Percentiles rank a stretch among this genome's conserved stretches.
Evolutionary conservation across 2,113 vertebrate genomes (phyloP).

Genomic region (Coreoperca whiteheadi): DNA sequence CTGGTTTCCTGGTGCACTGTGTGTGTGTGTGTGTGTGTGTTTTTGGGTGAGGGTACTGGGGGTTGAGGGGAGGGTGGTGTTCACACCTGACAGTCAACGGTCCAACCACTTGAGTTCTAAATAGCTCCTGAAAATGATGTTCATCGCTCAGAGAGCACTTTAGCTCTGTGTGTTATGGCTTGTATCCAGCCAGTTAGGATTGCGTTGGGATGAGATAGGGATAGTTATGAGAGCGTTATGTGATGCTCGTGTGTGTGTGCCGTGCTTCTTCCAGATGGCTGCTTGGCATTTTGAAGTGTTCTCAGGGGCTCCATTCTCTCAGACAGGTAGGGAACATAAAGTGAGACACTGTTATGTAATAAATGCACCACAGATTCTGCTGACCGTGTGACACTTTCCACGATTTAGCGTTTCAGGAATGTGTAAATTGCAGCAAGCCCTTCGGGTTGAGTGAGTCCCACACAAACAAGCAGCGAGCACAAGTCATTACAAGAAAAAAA

Average conservation of each 20-base stretch:
- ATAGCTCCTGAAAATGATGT: conserved; percentile 54
- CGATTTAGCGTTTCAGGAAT: conserved; percentile 35
- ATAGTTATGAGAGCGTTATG: conserved; percentile 38
- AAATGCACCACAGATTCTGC: conserved; percentile 32
- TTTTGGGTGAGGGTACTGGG: background rate
- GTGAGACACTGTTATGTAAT: conserved; percentile 40
- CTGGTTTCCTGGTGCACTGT: conserved; percentile 32
- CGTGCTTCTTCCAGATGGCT: conserved; percentile 14
- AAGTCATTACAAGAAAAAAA: background rate
- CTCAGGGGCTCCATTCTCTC: conserved; percentile 19
- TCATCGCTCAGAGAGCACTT: conserved; percentile 31
- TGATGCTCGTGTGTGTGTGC: background rate
- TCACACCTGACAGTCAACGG: conserved; percentile 22
- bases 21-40: background rate
- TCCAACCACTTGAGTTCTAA: conserved; percentile 41
- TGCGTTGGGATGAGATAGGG: conserved; percentile 28
- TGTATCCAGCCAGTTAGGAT: conserved; percentile 26
- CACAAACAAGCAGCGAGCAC: conserved; percentile 1
- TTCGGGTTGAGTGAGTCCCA: background rate
- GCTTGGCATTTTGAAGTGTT: conserved; percentile 29
- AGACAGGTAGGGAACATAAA: conserved; percentile 56
- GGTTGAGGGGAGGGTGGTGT: background rate
- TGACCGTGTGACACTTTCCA: conserved; percentile 45
- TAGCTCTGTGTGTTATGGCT: conserved; percentile 42
- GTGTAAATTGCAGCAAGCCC: conserved; percentile 17